These are phyloP conservation scores for Sylvietta virens DNA, from an alignment of 2,113 vertebrate species.

Conservation along the genomic window DNA sequence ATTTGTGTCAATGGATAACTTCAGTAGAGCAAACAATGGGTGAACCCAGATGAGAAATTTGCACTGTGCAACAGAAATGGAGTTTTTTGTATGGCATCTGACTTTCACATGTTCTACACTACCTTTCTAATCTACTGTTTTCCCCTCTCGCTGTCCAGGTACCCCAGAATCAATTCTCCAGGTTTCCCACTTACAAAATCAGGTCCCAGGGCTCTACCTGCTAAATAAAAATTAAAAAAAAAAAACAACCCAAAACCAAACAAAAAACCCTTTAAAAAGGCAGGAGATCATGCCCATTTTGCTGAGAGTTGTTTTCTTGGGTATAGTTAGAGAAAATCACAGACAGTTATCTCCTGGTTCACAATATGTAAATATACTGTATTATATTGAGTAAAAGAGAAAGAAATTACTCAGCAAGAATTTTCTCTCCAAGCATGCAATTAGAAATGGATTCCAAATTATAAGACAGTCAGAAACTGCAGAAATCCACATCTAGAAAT, in stretches of 20 bases:
- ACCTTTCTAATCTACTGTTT: background rate
- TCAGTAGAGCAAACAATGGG: background rate
- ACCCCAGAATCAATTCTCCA: background rate
- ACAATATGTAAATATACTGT: background rate
- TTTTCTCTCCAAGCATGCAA: constrained; percentile 14
- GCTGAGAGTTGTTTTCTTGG: background rate
- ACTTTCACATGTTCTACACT: background rate
- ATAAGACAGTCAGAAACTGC: background rate
- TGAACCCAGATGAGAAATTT: background rate
- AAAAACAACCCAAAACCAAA: too few relatives aligned
- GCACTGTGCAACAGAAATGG: background rate
- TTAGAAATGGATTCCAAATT: constrained; percentile 36
- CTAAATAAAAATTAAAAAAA: background rate
- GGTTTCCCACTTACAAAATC: background rate
- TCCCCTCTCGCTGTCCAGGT: background rate
- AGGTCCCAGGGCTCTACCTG: background rate
- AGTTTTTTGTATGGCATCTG: background rate
- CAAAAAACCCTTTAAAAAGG: too few relatives aligned
- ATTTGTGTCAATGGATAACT: background rate
- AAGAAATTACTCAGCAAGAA: constrained; percentile 28
- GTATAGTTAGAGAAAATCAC: background rate
- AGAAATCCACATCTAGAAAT: background rate
- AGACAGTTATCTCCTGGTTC: background rate
- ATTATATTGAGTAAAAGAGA: background rate
- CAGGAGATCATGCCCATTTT: background rate